Percentiles rank a stretch among this genome's conserved stretches.
Evolutionary conservation across 2,113 vertebrate species (phyloP).

Genomic region (Coptodon rendalli): DNA sequence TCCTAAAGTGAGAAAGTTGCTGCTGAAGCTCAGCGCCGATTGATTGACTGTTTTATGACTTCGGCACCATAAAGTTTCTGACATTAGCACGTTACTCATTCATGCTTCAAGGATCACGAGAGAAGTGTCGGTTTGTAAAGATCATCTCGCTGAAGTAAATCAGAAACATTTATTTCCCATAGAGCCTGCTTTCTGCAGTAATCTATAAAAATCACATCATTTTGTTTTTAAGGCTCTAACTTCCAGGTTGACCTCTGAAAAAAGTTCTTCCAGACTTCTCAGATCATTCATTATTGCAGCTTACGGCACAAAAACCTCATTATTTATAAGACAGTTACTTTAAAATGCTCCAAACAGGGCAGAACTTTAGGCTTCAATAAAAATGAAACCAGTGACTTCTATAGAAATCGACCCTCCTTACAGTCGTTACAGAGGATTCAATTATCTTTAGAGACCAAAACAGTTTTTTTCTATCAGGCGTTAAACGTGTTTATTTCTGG

Average conservation of each 20-base stretch:
- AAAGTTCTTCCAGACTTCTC: not conserved
- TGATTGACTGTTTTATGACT: not conserved
- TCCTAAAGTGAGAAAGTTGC: not conserved
- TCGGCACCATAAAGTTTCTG: not conserved
- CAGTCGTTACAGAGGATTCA: not conserved
- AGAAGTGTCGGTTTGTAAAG: not conserved
- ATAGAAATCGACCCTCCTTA: accelerated
- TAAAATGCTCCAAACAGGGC: not conserved
- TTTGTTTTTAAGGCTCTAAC: not conserved
- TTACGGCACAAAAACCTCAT: not conserved
- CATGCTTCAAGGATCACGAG: not conserved
- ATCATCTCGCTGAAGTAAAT: not conserved
- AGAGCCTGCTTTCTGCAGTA: not conserved
- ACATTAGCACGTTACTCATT: not conserved
- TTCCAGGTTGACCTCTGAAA: not conserved
- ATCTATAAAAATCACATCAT: accelerated
- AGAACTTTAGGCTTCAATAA: not conserved
- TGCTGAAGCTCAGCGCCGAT: not conserved
- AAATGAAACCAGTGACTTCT: not conserved
- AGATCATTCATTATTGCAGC: not conserved
- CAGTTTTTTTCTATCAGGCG: not conserved
- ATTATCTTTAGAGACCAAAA: not conserved
- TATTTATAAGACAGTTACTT: not conserved
- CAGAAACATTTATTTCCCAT: not conserved
- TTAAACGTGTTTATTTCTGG: not conserved